These are phyloP conservation scores for Crossocerus cetratus DNA, from an alignment of 2,888 invertebrate genomes.

Conservation along the genomic window DNA sequence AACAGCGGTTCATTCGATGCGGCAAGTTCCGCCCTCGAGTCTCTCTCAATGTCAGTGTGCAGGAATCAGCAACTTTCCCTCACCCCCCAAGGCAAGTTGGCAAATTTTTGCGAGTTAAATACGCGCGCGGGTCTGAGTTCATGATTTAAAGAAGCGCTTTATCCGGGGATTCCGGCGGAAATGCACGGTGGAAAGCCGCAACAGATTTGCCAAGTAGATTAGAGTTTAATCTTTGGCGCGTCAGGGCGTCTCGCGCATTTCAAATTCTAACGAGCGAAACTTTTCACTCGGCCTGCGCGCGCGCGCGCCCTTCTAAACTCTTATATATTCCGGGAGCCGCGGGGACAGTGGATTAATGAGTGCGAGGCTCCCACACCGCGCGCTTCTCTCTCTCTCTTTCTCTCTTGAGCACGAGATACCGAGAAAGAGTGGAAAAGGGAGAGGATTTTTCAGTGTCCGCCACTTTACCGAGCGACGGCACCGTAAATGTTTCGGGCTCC, in stretches of 20 bases:
- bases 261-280: slow-evolving; percentile 35
- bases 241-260: slow-evolving; percentile 16
- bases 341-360: slow-evolving; percentile 12
- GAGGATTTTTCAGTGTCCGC: not conserved
- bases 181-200: too few relatives aligned
- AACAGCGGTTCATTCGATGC: too few relatives aligned
- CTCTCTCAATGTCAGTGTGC: too few relatives aligned
- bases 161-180: too few relatives aligned
- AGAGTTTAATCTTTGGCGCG: slow-evolving; percentile 28
- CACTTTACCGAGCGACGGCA: slow-evolving; percentile 15
- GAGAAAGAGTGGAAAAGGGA: not conserved
- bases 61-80: too few relatives aligned
- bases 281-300: slow-evolving; percentile 10
- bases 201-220: slow-evolving; percentile 20
- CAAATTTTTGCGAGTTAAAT: too few relatives aligned
- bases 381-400: too few relatives aligned
- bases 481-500: not conserved
- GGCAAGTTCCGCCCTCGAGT: too few relatives aligned
- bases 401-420: not conserved
- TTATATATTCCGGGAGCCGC: not conserved
- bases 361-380: not conserved
- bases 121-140: too few relatives aligned
- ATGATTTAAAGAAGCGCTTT: too few relatives aligned
- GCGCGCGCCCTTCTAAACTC: slow-evolving; percentile 14
- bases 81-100: too few relatives aligned